Conservation (phyloP, 2,888 invertebrate genomes). For the Ormyrus nitidulus region DNA sequence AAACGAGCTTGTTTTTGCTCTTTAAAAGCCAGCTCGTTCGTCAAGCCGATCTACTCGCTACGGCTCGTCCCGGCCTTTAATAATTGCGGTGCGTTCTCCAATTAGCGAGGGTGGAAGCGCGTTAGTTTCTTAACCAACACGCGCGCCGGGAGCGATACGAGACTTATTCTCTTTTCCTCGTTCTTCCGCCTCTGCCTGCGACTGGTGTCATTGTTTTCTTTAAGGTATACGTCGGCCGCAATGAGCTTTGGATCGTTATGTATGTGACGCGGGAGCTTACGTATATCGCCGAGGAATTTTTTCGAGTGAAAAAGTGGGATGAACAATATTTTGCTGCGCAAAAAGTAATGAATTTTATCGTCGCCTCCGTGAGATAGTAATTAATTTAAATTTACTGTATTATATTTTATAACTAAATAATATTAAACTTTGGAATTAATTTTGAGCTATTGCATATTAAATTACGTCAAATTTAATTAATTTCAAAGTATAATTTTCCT, state of each 20-base stretch:
- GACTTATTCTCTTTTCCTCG: neutral
- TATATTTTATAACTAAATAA: too few species aligned
- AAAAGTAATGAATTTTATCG: too few species aligned
- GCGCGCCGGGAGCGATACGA: neutral
- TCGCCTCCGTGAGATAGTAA: too few species aligned
- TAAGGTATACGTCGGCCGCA: neutral
- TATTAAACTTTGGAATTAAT: too few species aligned
- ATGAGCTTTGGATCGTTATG: constrained; percentile 21
- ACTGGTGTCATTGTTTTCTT: neutral
- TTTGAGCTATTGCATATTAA: too few species aligned
- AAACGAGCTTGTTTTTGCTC: constrained; percentile 40
- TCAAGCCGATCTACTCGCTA: neutral
- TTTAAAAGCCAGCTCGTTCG: constrained; percentile 47
- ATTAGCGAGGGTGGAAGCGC: constrained; percentile 41
- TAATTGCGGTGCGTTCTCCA: constrained; percentile 52
- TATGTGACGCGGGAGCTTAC: neutral
- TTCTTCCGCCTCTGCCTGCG: neutral
- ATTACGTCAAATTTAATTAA: too few species aligned
- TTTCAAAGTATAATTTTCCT: too few species aligned
- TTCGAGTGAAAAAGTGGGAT: too few species aligned
- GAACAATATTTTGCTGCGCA: too few species aligned
- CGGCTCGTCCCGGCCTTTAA: constrained; percentile 15
- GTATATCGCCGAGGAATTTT: neutral
- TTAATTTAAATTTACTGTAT: too few species aligned
- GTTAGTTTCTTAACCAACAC: constrained; percentile 41